phyloP scores from a whole-genome alignment of 1,140 invertebrate species.

The Hormaphis cornu region DNA sequence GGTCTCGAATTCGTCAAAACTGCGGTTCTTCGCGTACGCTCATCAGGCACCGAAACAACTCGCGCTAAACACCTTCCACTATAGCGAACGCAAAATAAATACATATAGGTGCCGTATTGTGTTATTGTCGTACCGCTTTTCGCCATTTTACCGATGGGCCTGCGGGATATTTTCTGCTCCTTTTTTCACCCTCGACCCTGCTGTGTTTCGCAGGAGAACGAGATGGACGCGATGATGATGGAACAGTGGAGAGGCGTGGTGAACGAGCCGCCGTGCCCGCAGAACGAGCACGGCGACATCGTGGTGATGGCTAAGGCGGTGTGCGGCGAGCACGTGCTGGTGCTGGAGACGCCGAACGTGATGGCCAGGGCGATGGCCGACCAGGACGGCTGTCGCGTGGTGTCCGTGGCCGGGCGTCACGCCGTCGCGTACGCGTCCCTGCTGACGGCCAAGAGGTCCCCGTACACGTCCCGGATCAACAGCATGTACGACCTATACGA shows the following conservation, averaged over 20 bases:
- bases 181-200: too few species aligned
- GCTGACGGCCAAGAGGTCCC: conserved; percentile 22
- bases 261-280: conserved; percentile 28
- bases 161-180: too few species aligned
- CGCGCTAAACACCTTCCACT: too few species aligned
- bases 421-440: conserved; percentile 22
- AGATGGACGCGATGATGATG: conserved; percentile 15
- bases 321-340: conserved; percentile 11
- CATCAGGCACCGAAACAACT: too few species aligned
- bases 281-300: neutral
- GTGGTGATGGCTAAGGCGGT: conserved; percentile 16
- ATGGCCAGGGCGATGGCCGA: conserved; percentile 17
- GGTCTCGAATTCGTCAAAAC: too few species aligned
- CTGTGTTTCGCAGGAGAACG: conserved; percentile 25
- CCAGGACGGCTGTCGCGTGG: neutral
- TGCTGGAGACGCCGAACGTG: conserved; percentile 33
- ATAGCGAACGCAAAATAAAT: too few species aligned
- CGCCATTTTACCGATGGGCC: too few species aligned
- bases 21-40: too few species aligned
- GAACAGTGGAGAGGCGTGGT: conserved; percentile 27
- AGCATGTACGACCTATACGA: conserved; percentile 14
- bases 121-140: too few species aligned
- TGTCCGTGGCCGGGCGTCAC: conserved; percentile 29
- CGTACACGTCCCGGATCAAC: neutral
- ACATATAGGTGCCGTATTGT: too few species aligned